Evolutionary conservation across 2,888 invertebrate species (phyloP).

Genomic region (Synanthedon andrenaeformis): DNA sequence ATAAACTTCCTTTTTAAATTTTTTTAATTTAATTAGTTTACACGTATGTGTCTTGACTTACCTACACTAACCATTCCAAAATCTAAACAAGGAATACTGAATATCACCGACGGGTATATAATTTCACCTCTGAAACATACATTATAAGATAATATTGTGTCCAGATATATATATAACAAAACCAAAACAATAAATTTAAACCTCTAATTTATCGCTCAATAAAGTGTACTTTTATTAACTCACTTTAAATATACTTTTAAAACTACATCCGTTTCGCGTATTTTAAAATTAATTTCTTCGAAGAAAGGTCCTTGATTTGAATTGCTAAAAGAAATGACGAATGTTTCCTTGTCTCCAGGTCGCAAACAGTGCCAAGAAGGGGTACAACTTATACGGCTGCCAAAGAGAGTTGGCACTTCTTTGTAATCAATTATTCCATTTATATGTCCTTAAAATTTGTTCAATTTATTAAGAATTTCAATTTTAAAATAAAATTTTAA

Average conservation of each 20-base stretch:
- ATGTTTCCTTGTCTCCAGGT: conserved; percentile 62
- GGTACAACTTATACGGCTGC: conserved; percentile 64
- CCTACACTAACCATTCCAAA: conserved; percentile 71
- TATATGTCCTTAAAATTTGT: conserved; percentile 60
- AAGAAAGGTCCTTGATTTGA: conserved; percentile 72
- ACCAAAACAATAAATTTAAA: too few species aligned
- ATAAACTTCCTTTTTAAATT: too few species aligned
- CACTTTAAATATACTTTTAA: conserved; percentile 71
- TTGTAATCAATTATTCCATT: conserved; percentile 67
- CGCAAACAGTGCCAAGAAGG: conserved; percentile 54
- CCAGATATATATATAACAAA: conserved; percentile 4
- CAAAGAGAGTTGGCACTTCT: conserved; percentile 61
- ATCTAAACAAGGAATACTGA: conserved; percentile 63
- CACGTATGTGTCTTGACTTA: conserved; percentile 20
- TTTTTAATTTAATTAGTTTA: too few species aligned
- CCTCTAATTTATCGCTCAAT: too few species aligned
- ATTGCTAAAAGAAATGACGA: conserved; percentile 69
- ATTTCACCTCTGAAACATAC: conserved; percentile 68
- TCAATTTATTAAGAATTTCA: conserved; percentile 15
- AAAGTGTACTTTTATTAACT: conserved; percentile 13
- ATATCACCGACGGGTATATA: conserved; percentile 70
- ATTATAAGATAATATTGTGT: not conserved
- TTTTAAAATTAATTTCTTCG: conserved; percentile 70
- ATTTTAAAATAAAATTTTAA: not conserved
- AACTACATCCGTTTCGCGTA: conserved; percentile 70